Base-by-base conservation (phyloP, 2,113 vertebrate genomes). In the Microcebus griseorufus region DNA sequence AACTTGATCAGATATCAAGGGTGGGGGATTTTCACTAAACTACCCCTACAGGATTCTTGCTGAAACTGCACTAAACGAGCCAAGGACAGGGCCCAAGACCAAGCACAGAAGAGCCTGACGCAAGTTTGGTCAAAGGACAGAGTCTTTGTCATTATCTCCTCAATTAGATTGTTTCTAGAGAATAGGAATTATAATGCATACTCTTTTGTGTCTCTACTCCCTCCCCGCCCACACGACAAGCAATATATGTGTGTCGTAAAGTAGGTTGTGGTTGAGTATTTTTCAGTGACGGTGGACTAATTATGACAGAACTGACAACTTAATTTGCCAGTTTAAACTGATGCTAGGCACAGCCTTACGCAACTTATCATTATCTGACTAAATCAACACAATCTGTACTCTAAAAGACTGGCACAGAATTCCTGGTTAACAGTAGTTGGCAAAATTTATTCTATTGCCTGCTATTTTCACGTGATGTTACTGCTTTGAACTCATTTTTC, bases 401-500 rank as follows among this genome's bases (percentile, higher is more conserved):
- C 58, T 94, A 53, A 94, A 53, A 94, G 32, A 81, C 60, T 86
- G 55, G 48, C 39, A 82, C 32, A 89, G 78, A 94, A 88, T 96
- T 96, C 96, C 78, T 94, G 78, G 76, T 94, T 90, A 94, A 83
- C n/a, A 45, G 34, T 32, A 9, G 32, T 73, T 82, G 67, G 48
- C 55, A 86, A 81, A 83, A 93, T 86, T 90, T 73, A 75, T 80
- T 94, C n/a, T 83, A 42, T 91, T 81, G 18, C 75, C 51, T 96
- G 27, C 45, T 94, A 78, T 92, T 97, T 91, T 94, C 82, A 97
- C 76, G 58, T 93, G 91, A 83, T 78, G 12, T 95, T 93, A 92
- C 69, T 86, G 25, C 67, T 96, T 96, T 95, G 62, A 90, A 94
- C 29, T 97, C 72, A 88, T 96, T 95, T 96, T 97, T 89, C 73